Percentiles rank a stretch among this genome's conserved stretches.
These are phyloP conservation scores for Gastracanthus pulcherrimus DNA, from an alignment of 2,888 invertebrate genomes.

Conservation along the genomic window DNA sequence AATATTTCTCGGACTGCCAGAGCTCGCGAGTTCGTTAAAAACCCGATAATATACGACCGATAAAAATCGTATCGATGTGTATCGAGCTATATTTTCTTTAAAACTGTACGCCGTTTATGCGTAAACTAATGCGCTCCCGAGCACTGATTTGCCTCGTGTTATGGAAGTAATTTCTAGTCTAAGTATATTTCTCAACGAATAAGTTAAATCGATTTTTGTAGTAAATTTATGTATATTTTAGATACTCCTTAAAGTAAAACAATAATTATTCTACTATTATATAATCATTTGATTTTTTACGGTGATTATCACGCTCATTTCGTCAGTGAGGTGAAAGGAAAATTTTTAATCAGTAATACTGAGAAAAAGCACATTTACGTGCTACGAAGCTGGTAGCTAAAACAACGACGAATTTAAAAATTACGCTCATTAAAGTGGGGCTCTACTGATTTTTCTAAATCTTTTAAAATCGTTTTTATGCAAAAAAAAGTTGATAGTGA, in stretches of 20 bases:
- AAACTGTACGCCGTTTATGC: neutral
- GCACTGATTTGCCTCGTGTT: too few species aligned
- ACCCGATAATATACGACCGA: conserved; percentile 45
- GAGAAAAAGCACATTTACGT: neutral
- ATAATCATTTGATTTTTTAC: neutral
- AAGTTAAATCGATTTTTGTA: neutral
- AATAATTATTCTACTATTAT: neutral
- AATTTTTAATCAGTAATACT: neutral
- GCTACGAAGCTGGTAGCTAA: neutral
- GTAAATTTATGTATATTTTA: neutral
- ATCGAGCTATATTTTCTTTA: neutral
- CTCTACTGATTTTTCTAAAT: neutral
- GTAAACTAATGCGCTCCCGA: neutral
- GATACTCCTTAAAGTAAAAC: neutral
- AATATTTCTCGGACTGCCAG: conserved; percentile 17
- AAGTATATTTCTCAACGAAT: neutral
- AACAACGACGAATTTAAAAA: neutral
- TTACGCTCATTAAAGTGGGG: neutral
- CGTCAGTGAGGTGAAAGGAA: neutral
- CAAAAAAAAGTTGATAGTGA: too few species aligned
- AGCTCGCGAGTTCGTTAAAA: neutral
- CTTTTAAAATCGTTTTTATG: too few species aligned
- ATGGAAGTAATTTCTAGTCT: too few species aligned
- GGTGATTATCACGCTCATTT: neutral
- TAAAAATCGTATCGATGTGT: conserved; percentile 33